phyloP scores from a whole-genome alignment of 2,888 invertebrate species.

The Leucophenga montana region DNA sequence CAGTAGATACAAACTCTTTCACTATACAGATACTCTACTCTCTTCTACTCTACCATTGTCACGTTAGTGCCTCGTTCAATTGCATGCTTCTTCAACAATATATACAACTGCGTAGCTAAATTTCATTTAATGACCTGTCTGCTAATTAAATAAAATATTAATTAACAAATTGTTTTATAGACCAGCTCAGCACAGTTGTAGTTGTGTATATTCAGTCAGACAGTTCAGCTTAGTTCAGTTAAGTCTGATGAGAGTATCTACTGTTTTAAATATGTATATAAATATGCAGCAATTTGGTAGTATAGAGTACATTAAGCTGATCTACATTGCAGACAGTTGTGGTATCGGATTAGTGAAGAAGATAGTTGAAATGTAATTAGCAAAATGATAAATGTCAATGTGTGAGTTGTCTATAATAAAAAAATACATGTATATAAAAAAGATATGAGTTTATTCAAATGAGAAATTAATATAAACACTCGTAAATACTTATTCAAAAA shows the following conservation, averaged over 20 bases:
- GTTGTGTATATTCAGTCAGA: neutral
- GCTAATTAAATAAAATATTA: constrained; percentile 58
- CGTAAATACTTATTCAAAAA: too few relatives aligned
- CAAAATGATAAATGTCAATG: constrained; percentile 57
- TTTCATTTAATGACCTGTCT: constrained; percentile 39
- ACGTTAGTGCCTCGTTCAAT: too few relatives aligned
- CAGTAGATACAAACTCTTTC: neutral
- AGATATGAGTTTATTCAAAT: too few relatives aligned
- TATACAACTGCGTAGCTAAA: neutral
- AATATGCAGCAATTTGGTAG: too few relatives aligned
- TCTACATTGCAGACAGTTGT: constrained; percentile 41
- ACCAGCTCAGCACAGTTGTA: constrained; percentile 1
- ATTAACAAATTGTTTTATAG: constrained; percentile 42
- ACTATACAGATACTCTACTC: neutral
- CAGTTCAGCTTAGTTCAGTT: too few relatives aligned
- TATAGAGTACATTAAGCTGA: constrained; percentile 38
- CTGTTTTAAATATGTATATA: too few relatives aligned
- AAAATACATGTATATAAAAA: too few relatives aligned
- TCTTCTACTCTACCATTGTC: neutral
- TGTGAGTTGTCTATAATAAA: constrained; percentile 9
- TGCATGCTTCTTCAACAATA: too few relatives aligned
- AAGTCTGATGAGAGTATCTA: too few relatives aligned
- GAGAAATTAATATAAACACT: too few relatives aligned
- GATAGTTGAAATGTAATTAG: constrained; percentile 47
- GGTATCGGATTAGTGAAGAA: neutral